Conservation (phyloP, 2,797 vertebrate species). For the Echeneis naucrates region DNA sequence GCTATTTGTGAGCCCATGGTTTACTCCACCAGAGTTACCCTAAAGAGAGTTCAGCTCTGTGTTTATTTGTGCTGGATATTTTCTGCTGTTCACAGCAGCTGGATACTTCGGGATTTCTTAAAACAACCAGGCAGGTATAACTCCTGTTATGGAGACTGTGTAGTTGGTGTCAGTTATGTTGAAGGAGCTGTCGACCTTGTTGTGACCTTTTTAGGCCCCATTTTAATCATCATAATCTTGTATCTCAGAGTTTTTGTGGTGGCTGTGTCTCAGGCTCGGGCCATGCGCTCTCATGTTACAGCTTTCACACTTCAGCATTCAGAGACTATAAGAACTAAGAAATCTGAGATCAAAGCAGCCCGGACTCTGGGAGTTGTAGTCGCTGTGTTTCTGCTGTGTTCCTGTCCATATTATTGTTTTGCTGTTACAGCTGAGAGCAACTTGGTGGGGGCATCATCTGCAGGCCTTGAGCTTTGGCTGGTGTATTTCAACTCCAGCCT, state of each 20-base stretch:
- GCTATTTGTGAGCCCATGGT: constrained; percentile 64
- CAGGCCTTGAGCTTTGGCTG: constrained; percentile 56
- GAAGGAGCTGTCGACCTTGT: constrained; percentile 52
- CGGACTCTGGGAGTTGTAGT: constrained; percentile 67
- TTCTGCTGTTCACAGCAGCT: constrained; percentile 16
- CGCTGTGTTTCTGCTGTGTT: constrained; percentile 63
- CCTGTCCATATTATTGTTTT: constrained; percentile 62
- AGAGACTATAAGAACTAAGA: not conserved
- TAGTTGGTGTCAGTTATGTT: constrained; percentile 38
- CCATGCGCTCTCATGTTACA: constrained; percentile 36
- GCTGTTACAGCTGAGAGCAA: constrained; percentile 32
- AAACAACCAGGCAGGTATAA: constrained; percentile 15
- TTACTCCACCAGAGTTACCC: constrained; percentile 41
- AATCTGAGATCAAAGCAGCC: constrained; percentile 67
- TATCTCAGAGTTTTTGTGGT: constrained; percentile 67
- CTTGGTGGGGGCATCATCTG: not conserved
- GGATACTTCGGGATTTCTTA: constrained; percentile 8
- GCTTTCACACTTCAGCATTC: not conserved
- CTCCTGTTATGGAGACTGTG: constrained; percentile 60
- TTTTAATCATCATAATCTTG: constrained; percentile 51
- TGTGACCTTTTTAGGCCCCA: constrained; percentile 55
- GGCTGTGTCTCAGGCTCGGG: constrained; percentile 65
- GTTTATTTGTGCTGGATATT: constrained; percentile 55
- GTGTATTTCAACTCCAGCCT: constrained; percentile 70
- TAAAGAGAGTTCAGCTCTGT: constrained; percentile 6